A percentile compares a stretch with the other conserved stretches of the same genome.
Evolutionary conservation across 92 coral and sea anemone species (phyloP).

Genomic region (Porites lobata): DNA sequence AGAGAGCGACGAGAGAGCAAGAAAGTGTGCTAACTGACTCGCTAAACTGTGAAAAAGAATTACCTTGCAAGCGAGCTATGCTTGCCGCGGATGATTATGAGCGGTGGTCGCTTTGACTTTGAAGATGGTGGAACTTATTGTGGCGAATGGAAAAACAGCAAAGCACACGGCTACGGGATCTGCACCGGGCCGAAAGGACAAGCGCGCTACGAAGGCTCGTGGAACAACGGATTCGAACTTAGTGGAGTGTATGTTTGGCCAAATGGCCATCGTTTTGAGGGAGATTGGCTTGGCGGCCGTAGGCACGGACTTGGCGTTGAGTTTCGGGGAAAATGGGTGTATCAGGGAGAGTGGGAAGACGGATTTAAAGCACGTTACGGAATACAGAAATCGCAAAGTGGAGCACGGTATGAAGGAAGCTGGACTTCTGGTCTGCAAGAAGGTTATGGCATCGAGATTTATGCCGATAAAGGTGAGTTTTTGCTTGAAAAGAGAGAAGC

Average conservation of each 20-base stretch:
- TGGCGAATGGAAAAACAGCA: slow-evolving; percentile 94
- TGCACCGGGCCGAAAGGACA: slow-evolving; percentile 97
- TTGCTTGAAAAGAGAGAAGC: not conserved
- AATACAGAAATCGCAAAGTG: slow-evolving; percentile 84
- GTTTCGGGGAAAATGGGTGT: slow-evolving; percentile 92
- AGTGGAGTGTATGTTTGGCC: slow-evolving; percentile 97
- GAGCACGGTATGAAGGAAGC: slow-evolving; percentile 91
- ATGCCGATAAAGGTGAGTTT: slow-evolving; percentile 89
- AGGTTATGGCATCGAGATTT: slow-evolving; percentile 90
- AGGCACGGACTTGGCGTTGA: slow-evolving; percentile 93
- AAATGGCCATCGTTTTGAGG: slow-evolving; percentile 87
- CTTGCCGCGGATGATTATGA: slow-evolving; percentile 81
- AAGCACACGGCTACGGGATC: slow-evolving; percentile 94
- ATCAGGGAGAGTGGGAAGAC: slow-evolving; percentile 94
- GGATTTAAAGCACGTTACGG: slow-evolving; percentile 93
- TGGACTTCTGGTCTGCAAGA: slow-evolving; percentile 96
- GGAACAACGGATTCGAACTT: slow-evolving; percentile 91
- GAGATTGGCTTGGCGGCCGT: slow-evolving; percentile 89
- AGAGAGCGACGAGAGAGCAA: not conserved
- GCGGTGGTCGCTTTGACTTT: slow-evolving; percentile 97
- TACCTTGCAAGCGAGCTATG: slow-evolving; percentile 79
- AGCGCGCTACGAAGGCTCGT: slow-evolving; percentile 92
- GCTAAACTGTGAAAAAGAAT: slow-evolving; percentile 23
- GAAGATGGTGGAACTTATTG: slow-evolving; percentile 97
- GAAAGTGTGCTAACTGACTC: slow-evolving; percentile 5